These are phyloP conservation scores for Pycnonotus jocosus DNA, from an alignment of 2,113 vertebrate genomes.

Conservation along the genomic window DNA sequence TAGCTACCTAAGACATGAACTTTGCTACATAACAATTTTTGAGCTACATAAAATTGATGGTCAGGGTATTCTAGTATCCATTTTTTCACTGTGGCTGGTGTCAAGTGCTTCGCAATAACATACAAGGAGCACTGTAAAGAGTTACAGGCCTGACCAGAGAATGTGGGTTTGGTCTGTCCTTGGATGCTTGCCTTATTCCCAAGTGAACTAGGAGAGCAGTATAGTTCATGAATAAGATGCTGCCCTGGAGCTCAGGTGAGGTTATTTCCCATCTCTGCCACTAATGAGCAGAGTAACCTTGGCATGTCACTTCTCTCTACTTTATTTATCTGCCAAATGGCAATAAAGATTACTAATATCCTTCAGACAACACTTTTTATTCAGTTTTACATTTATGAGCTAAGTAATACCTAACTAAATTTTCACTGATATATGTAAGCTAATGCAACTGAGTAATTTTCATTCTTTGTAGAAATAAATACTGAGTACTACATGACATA, in stretches of 20 bases:
- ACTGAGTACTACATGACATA: background rate
- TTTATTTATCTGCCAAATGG: background rate
- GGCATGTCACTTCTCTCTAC: background rate
- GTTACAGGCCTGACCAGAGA: background rate
- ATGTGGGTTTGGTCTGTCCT: background rate
- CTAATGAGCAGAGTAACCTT: background rate
- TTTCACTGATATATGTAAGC: background rate
- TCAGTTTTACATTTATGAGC: background rate
- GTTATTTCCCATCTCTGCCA: background rate
- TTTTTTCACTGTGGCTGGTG: background rate
- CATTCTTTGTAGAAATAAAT: background rate
- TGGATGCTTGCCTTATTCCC: background rate
- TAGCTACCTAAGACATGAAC: background rate
- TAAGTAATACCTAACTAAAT: background rate
- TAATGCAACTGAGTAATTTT: background rate
- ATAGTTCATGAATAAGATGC: background rate
- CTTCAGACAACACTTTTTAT: background rate
- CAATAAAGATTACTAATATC: background rate
- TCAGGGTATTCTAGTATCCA: background rate
- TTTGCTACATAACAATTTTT: background rate
- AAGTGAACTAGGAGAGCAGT: background rate
- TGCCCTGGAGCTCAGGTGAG: background rate
- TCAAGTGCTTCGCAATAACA: background rate
- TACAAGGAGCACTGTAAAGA: background rate
- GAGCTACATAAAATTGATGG: background rate